Evolutionary conservation across 2,113 vertebrate species (phyloP).

Genomic region (Zootoca vivipara): DNA sequence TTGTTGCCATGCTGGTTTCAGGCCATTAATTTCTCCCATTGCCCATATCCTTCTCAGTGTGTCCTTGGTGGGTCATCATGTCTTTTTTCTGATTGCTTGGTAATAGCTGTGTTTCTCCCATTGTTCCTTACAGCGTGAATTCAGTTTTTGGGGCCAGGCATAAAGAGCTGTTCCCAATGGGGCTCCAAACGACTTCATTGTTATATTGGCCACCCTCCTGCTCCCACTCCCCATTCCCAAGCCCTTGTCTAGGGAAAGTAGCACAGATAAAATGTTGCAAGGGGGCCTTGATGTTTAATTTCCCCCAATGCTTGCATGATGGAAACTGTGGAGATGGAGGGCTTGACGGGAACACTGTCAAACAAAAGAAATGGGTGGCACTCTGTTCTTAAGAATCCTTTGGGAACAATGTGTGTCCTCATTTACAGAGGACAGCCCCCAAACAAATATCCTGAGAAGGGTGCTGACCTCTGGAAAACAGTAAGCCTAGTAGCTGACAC

Average conservation of each 20-base stretch:
- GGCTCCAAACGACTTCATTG: constrained; percentile 7
- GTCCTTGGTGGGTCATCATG: constrained; percentile 20
- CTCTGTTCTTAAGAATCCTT: not conserved
- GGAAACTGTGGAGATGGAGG: not conserved
- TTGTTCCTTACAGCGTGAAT: not conserved
- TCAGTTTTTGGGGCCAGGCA: not conserved
- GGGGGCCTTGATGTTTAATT: not conserved
- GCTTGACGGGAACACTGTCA: not conserved
- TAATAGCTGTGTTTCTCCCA: not conserved
- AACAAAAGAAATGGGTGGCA: not conserved
- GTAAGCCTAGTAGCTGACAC: no score
- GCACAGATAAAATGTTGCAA: constrained; percentile 2
- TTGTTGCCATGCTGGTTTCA: constrained; percentile 5
- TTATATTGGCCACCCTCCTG: not conserved
- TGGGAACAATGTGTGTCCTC: no score
- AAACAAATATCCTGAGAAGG: no score
- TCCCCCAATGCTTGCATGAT: not conserved
- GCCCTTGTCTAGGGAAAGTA: not conserved
- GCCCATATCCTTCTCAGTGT: not conserved
- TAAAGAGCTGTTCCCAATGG: not conserved
- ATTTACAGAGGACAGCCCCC: no score
- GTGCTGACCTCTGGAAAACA: no score
- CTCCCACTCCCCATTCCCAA: no score
- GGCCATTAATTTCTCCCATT: constrained; percentile 16
- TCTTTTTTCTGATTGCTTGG: not conserved